Percentiles rank a stretch among this genome's conserved stretches.
These are phyloP conservation scores for Piaya cayana DNA, from an alignment of 2,113 vertebrate species.

Conservation along the genomic window DNA sequence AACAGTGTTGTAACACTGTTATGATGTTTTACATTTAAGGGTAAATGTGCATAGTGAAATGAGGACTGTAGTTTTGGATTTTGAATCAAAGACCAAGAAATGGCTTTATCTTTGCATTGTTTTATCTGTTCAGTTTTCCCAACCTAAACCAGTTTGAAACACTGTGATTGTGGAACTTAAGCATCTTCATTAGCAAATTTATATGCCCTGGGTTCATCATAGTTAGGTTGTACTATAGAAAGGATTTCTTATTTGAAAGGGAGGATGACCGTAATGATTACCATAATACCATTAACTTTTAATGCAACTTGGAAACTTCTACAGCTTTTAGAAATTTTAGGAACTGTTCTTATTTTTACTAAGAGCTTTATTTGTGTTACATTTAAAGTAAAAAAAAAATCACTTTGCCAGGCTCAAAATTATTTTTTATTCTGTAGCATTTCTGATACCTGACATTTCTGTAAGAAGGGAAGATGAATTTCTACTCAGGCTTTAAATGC, in stretches of 20 bases:
- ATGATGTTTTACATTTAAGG: not conserved
- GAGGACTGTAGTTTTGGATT: accelerated
- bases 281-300: not conserved
- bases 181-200: not conserved
- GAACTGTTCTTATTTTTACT: not conserved
- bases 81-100: not conserved
- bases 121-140: not conserved
- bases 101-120: not conserved
- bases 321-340: not conserved
- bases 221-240: not conserved
- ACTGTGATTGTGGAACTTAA: not conserved
- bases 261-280: not conserved
- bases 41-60: not conserved
- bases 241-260: not conserved
- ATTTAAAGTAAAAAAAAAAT: not conserved
- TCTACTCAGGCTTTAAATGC: not conserved
- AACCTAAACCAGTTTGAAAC: not conserved
- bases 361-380: not conserved
- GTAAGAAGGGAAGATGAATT: not conserved
- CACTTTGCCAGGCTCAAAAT: not conserved
- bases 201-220: not conserved
- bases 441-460: not conserved
- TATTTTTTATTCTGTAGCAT: not conserved
- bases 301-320: not conserved
- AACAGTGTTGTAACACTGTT: not conserved